Conservation (phyloP, 2,797 vertebrate genomes). For the Scarus forsteni region DNA sequence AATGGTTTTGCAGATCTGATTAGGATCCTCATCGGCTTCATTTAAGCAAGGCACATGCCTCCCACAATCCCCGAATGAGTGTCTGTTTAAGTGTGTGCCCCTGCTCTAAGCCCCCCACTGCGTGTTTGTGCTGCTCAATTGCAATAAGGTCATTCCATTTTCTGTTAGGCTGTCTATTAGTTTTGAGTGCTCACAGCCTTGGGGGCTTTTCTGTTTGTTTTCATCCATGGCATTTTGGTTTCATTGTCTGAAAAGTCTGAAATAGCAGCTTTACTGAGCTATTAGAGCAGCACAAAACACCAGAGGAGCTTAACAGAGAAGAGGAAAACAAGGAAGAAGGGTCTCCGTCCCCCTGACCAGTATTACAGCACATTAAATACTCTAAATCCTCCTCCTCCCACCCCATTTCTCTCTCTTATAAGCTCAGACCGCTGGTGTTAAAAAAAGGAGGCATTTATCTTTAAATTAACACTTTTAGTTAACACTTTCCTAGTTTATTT, state of each 20-base stretch:
- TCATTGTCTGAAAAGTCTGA: constrained; percentile 47
- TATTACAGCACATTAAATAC: constrained; percentile 50
- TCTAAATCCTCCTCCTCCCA: constrained; percentile 10
- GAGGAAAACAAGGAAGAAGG: constrained; percentile 36
- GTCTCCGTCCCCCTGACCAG: constrained; percentile 40
- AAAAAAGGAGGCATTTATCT: background rate
- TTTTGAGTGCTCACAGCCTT: constrained; percentile 36
- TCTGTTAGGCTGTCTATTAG: constrained; percentile 38
- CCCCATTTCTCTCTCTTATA: background rate
- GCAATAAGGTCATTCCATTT: constrained; percentile 55
- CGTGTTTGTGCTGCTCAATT: constrained; percentile 21
- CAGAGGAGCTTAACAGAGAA: constrained; percentile 36
- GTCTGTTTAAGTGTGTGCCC: background rate
- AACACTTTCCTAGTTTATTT: no score
- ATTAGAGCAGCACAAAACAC: constrained; percentile 52
- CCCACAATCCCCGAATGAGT: constrained; percentile 7
- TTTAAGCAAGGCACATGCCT: background rate
- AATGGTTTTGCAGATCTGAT: background rate
- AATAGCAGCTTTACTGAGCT: constrained; percentile 48
- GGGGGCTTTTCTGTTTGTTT: constrained; percentile 41
- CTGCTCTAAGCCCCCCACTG: constrained; percentile 9
- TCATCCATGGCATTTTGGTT: constrained; percentile 31
- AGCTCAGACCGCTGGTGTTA: background rate
- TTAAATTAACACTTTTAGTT: no score
- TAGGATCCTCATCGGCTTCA: constrained; percentile 12